A percentile compares a stretch with the other conserved stretches of the same genome.
These are phyloP conservation scores for Aspidiotus destructor DNA, from an alignment of 2,888 invertebrate genomes.

Conservation along the genomic window DNA sequence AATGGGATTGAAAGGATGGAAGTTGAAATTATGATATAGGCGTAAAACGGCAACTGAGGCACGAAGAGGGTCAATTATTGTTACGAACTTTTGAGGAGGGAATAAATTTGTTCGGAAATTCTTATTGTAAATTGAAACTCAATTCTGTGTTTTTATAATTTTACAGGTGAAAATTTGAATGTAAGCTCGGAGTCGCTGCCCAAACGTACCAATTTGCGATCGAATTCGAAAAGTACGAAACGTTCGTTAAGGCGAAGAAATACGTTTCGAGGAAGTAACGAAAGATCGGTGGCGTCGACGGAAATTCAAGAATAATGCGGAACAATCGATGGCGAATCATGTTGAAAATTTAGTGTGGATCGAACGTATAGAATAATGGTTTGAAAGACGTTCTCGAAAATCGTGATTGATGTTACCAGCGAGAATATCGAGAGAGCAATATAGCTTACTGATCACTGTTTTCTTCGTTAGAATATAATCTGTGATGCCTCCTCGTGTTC, in stretches of 20 bases:
- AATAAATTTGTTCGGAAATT: not conserved
- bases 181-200: slow-evolving; percentile 26
- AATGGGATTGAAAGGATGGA: too few relatives aligned
- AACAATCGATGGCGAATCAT: too few relatives aligned
- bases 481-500: too few relatives aligned
- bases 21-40: not conserved
- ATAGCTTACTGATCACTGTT: too few relatives aligned
- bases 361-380: too few relatives aligned
- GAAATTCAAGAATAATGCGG: slow-evolving; percentile 12
- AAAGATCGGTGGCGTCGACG: slow-evolving; percentile 16
- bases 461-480: too few relatives aligned
- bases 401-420: too few relatives aligned
- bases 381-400: too few relatives aligned
- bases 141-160: too few relatives aligned
- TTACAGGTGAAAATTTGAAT: slow-evolving; percentile 24
- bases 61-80: not conserved
- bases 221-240: slow-evolving; percentile 27
- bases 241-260: slow-evolving; percentile 23
- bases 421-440: too few relatives aligned
- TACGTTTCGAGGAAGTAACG: slow-evolving; percentile 24
- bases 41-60: not conserved
- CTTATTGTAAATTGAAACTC: too few relatives aligned
- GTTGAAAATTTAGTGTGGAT: too few relatives aligned
- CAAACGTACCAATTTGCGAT: slow-evolving; percentile 19
- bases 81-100: not conserved